Evolutionary conservation across 2,888 invertebrate genomes (phyloP).

Genomic region (Ormyrus pomaceus): DNA sequence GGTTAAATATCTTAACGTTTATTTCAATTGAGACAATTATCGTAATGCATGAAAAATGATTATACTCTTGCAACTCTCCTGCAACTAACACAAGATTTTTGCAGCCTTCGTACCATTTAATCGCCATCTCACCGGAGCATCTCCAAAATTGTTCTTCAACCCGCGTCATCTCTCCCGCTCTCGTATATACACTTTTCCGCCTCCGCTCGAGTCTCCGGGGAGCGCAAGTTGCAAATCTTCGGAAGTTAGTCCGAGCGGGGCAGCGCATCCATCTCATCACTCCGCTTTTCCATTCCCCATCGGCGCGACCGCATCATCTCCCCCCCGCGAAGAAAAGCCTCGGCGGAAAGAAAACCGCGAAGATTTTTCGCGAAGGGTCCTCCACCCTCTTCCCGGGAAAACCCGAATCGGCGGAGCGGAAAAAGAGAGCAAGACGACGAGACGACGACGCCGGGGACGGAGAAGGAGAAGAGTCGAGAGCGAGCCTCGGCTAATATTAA

Average conservation of each 20-base stretch:
- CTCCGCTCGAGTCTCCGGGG: conserved; percentile 7
- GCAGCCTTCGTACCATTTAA: too few relatives aligned
- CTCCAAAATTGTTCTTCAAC: too few relatives aligned
- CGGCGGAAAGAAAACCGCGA: conserved; percentile 39
- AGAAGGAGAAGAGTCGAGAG: conserved; percentile 7
- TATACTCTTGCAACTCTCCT: too few relatives aligned
- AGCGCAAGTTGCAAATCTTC: conserved; percentile 10
- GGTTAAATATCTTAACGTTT: too few relatives aligned
- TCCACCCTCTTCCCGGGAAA: conserved; percentile 6
- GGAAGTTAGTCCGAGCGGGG: conserved; percentile 27
- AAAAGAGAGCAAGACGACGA: conserved; percentile 18
- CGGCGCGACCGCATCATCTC: conserved; percentile 15
- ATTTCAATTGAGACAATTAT: too few relatives aligned
- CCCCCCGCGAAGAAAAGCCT: conserved; percentile 33
- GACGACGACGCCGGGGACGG: background rate
- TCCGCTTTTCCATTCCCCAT: conserved; percentile 1
- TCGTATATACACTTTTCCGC: background rate
- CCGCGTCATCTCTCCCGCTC: too few relatives aligned
- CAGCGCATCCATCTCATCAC: conserved; percentile 49
- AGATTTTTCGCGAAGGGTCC: conserved; percentile 45
- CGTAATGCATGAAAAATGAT: too few relatives aligned
- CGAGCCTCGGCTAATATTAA: conserved; percentile 69
- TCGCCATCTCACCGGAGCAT: too few relatives aligned
- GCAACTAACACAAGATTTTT: too few relatives aligned
- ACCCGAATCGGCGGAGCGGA: conserved; percentile 5